These are phyloP conservation scores for Himantopus leucocephalus DNA, from an alignment of 2,113 vertebrate species.

Conservation along the genomic window DNA sequence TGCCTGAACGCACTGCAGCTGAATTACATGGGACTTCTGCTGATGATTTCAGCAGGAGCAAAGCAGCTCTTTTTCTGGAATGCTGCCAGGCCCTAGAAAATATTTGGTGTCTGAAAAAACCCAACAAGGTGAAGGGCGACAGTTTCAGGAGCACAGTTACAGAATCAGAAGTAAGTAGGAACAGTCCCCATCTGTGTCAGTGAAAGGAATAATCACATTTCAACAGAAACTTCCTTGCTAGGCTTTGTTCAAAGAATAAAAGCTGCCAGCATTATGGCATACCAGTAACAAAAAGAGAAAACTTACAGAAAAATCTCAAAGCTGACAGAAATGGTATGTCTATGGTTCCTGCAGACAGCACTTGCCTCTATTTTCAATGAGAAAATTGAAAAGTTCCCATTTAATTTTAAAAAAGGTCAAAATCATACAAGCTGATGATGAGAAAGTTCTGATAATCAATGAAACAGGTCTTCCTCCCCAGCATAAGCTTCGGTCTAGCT, in stretches of 20 bases:
- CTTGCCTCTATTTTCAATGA: background rate
- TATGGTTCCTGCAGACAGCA: background rate
- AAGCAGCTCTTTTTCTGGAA: background rate
- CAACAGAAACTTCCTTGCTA: slow-evolving; percentile 23
- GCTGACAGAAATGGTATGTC: background rate
- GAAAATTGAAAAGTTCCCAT: slow-evolving; percentile 2
- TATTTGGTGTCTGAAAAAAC: background rate
- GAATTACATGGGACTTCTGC: background rate
- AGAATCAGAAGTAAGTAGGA: background rate
- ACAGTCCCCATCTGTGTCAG: background rate
- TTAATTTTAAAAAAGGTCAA: slow-evolving; percentile 37
- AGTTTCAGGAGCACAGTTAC: background rate
- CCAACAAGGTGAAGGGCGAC: background rate
- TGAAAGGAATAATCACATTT: slow-evolving; percentile 35
- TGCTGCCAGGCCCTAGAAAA: background rate
- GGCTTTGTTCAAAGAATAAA: slow-evolving; percentile 51
- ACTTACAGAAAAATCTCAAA: slow-evolving; percentile 15
- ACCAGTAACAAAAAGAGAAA: slow-evolving; percentile 1
- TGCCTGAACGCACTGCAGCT: background rate
- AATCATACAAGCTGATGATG: background rate
- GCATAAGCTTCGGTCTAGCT: background rate
- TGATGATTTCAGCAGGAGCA: background rate
- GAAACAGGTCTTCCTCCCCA: background rate
- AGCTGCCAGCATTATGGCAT: slow-evolving; percentile 24
- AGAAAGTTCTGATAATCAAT: slow-evolving; percentile 8